Evolutionary conservation across 2,113 vertebrate genomes (phyloP).

Genomic region (Sialia sialis): DNA sequence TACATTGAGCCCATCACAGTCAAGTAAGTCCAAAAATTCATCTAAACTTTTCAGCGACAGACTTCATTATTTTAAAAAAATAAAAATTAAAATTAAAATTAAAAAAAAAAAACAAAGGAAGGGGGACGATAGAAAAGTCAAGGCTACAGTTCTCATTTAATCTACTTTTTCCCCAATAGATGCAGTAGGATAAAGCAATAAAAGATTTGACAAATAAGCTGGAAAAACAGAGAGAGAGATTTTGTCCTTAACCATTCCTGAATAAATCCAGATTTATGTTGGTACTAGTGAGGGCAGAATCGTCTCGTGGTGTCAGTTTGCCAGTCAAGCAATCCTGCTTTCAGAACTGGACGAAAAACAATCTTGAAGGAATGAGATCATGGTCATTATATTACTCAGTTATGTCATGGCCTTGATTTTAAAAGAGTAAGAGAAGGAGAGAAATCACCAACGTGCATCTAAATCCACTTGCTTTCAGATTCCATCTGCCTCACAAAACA

Average conservation of each 20-base stretch:
- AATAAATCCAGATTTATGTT: constrained; percentile 42
- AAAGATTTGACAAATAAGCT: constrained; percentile 17
- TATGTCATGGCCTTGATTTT: constrained; percentile 63
- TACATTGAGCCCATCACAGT: background rate
- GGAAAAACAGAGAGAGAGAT: constrained; percentile 23
- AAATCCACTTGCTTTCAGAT: constrained; percentile 35
- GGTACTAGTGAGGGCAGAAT: background rate
- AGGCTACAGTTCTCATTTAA: background rate
- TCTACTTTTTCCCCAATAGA: background rate
- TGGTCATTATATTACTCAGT: constrained; percentile 49
- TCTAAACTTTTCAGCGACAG: background rate
- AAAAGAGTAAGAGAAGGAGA: constrained; percentile 36
- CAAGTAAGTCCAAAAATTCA: background rate
- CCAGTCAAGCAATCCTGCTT: constrained; percentile 50
- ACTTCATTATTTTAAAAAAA: background rate
- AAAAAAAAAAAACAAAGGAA: background rate
- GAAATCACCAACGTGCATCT: background rate
- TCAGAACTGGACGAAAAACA: constrained; percentile 60
- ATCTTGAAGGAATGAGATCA: constrained; percentile 67
- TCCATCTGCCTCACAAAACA: constrained; percentile 35
- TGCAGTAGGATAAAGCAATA: background rate
- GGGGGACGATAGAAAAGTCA: background rate
- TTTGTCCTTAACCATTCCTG: constrained; percentile 3
- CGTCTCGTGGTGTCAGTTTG: constrained; percentile 55
- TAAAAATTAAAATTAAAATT: background rate